Percentiles rank a stretch among this genome's conserved stretches.
These are phyloP conservation scores for Nematopogon swammerdamellus DNA, from an alignment of 2,888 invertebrate genomes.

Conservation along the genomic window DNA sequence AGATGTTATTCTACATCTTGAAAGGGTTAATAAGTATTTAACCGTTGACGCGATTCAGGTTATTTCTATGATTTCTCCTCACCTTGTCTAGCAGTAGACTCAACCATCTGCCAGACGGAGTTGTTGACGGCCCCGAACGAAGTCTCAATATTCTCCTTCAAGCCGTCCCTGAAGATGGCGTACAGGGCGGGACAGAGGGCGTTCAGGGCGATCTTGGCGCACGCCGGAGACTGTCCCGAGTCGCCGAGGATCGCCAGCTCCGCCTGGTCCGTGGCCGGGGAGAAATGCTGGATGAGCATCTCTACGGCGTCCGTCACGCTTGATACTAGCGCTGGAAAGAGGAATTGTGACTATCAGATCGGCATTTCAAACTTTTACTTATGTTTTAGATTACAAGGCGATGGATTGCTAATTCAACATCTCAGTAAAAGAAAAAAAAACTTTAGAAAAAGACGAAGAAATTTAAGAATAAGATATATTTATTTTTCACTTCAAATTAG, in stretches of 20 bases:
- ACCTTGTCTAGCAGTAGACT: conserved; percentile 84
- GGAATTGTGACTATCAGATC: neutral
- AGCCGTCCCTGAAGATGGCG: conserved; percentile 79
- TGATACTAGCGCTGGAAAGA: conserved; percentile 62
- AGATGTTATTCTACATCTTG: too few species aligned
- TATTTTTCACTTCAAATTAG: too few species aligned
- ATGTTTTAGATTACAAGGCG: too few species aligned
- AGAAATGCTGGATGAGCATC: conserved; percentile 69
- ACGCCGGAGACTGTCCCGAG: conserved; percentile 59
- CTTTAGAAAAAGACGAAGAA: too few species aligned
- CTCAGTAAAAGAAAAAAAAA: too few species aligned
- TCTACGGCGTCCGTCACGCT: conserved; percentile 74
- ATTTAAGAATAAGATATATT: too few species aligned
- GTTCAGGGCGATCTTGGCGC: conserved; percentile 71
- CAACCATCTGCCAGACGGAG: conserved; percentile 87
- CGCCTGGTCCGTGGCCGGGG: conserved; percentile 60
- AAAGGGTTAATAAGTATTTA: too few species aligned
- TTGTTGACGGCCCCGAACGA: conserved; percentile 84
- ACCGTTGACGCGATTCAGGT: too few species aligned
- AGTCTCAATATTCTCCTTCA: conserved; percentile 76
- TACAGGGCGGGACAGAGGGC: conserved; percentile 81
- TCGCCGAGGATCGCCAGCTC: conserved; percentile 59
- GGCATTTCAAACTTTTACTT: too few species aligned
- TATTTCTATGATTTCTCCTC: too few species aligned
- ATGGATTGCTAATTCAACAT: too few species aligned